Evolutionary conservation across 2,888 invertebrate genomes (phyloP).

Genomic region (Epiblema foenella): DNA sequence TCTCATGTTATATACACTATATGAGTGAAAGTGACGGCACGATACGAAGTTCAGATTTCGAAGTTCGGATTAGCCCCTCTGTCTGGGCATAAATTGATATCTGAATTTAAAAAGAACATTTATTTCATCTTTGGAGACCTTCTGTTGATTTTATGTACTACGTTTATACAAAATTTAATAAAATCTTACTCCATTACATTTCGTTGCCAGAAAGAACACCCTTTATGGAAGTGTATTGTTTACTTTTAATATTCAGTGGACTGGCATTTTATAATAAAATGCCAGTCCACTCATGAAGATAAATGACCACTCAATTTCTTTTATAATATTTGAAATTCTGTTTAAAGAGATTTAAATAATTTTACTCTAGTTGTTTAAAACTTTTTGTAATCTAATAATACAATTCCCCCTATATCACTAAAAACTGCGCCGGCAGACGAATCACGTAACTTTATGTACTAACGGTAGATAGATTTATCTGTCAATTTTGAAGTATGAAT

Average conservation of each 20-base stretch:
- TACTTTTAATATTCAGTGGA: conserved; percentile 41
- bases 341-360: not conserved
- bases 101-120: not conserved
- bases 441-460: too few relatives aligned
- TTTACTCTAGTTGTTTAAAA: not conserved
- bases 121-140: not conserved
- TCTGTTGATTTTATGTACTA: conserved; percentile 26
- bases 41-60: too few relatives aligned
- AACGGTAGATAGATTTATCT: too few relatives aligned
- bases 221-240: conserved; percentile 41
- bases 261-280: conserved; percentile 7
- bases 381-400: too few relatives aligned
- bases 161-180: conserved; percentile 70
- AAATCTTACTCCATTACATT: conserved; percentile 72
- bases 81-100: not conserved
- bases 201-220: conserved; percentile 53
- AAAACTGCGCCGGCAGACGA: too few relatives aligned
- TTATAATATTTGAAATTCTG: not conserved
- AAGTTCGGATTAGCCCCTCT: too few relatives aligned
- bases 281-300: conserved; percentile 11
- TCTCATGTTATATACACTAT: too few relatives aligned
- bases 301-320: not conserved
- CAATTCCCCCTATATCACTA: too few relatives aligned
- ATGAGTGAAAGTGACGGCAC: too few relatives aligned
- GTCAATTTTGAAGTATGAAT: too few relatives aligned